These are phyloP conservation scores for Spilogale gracilis DNA, from an alignment of 2,113 vertebrate species.

Conservation along the genomic window DNA sequence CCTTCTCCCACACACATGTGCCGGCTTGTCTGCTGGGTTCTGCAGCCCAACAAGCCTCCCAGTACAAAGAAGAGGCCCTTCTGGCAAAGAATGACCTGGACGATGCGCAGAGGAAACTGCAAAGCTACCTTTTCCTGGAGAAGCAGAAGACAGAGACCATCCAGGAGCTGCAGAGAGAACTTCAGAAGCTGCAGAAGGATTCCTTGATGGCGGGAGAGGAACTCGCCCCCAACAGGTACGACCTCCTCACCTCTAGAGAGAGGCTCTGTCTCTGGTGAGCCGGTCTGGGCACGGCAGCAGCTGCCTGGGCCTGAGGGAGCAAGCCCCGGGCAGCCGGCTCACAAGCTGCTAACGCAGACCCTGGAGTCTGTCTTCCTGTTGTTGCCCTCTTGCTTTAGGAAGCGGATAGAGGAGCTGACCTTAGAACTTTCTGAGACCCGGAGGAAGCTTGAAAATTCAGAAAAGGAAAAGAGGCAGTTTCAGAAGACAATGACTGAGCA, in stretches of 20 bases:
- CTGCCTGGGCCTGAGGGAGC: not conserved
- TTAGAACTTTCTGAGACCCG: constrained; percentile 78
- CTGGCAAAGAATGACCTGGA: constrained; percentile 70
- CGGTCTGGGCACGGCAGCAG: not conserved
- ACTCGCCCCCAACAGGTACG: constrained; percentile 79
- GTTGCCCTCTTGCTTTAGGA: constrained; percentile 74
- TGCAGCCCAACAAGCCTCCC: constrained; percentile 82
- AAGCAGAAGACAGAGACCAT: constrained; percentile 70
- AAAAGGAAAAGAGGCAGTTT: constrained; percentile 78
- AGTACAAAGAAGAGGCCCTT: constrained; percentile 82
- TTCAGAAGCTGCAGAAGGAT: constrained; percentile 66
- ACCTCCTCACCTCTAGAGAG: not conserved
- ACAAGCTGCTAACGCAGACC: not conserved
- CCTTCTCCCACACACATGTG: not conserved
- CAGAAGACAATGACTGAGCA: constrained; percentile 74
- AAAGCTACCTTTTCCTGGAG: constrained; percentile 63
- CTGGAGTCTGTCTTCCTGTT: not conserved
- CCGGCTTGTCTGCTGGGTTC: not conserved
- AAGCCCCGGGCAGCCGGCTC: not conserved
- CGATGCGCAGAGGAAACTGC: constrained; percentile 75
- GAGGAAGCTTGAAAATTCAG: constrained; percentile 76
- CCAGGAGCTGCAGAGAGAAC: constrained; percentile 71
- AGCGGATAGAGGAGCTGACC: constrained; percentile 70
- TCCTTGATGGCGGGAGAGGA: constrained; percentile 57
- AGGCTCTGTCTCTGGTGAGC: not conserved